Conservation (phyloP, 2,797 vertebrate genomes). For the Semotilus atromaculatus region DNA sequence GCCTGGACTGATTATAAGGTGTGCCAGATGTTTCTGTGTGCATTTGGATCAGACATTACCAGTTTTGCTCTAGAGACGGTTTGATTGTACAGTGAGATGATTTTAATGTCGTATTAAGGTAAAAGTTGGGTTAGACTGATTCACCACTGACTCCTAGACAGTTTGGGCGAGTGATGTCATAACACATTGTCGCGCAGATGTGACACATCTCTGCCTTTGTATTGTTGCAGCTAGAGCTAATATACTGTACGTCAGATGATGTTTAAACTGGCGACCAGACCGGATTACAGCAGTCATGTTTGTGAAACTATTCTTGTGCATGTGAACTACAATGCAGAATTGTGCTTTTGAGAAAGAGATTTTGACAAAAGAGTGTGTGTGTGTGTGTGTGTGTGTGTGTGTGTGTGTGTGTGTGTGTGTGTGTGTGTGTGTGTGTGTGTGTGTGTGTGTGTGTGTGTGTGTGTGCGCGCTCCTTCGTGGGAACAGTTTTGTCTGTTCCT, state of each 20-base stretch:
- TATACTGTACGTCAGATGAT: not conserved
- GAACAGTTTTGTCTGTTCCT: conserved; percentile 25
- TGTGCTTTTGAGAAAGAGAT: conserved; percentile 15
- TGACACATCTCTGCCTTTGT: not conserved
- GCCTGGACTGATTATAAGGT: not conserved
- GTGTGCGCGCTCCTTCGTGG: not conserved
- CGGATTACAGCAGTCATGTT: not conserved
- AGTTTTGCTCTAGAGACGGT: not conserved
- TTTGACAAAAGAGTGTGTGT: not conserved
- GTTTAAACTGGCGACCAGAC: not conserved
- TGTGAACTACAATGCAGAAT: not conserved
- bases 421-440: no score
- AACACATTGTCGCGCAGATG: not conserved
- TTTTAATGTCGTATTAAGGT: not conserved
- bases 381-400: not conserved
- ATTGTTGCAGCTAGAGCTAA: not conserved
- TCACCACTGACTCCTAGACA: not conserved
- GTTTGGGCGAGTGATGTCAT: not conserved
- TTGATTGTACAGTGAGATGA: not conserved
- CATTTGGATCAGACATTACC: not conserved
- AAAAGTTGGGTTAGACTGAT: not conserved
- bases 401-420: conserved; percentile 15
- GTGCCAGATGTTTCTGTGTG: not conserved
- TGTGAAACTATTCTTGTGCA: not conserved
- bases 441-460: no score